phyloP scores from a whole-genome alignment of 1,140 invertebrate genomes.

The Drosophila parabipectinata region DNA sequence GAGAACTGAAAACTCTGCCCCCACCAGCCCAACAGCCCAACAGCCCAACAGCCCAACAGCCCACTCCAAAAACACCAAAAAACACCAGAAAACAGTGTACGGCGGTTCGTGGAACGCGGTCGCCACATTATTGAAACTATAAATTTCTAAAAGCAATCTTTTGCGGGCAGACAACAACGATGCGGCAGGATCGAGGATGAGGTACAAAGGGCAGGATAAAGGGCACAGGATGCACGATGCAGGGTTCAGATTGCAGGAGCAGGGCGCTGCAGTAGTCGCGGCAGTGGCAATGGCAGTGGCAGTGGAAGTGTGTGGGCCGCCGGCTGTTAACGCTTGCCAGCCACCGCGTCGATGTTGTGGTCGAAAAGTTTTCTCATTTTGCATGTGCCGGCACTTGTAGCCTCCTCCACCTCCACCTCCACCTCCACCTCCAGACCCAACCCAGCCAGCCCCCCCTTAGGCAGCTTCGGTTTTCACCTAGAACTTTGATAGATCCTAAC shows the following conservation, averaged over 20 bases:
- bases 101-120: constrained; percentile 54
- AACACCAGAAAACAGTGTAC: constrained; percentile 30
- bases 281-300: not conserved
- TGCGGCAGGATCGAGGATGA: constrained; percentile 4
- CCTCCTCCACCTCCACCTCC: constrained; percentile 16
- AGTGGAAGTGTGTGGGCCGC: constrained; percentile 7
- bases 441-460: constrained; percentile 6
- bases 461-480: constrained; percentile 19
- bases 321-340: constrained; percentile 47
- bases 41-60: not conserved
- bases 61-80: not conserved
- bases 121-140: constrained; percentile 81
- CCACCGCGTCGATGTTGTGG: constrained; percentile 69
- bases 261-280: not conserved
- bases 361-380: constrained; percentile 81
- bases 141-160: constrained; percentile 81
- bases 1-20: constrained; percentile 41
- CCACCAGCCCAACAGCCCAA: not conserved
- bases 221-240: not conserved
- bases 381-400: constrained; percentile 59
- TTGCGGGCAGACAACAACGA: constrained; percentile 71
- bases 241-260: not conserved
- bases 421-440: not conserved
- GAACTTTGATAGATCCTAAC: too few species aligned
- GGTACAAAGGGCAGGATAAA: too few species aligned